Evolutionary conservation across 2,888 invertebrate genomes (phyloP).

Genomic region (Pheosia gnoma): DNA sequence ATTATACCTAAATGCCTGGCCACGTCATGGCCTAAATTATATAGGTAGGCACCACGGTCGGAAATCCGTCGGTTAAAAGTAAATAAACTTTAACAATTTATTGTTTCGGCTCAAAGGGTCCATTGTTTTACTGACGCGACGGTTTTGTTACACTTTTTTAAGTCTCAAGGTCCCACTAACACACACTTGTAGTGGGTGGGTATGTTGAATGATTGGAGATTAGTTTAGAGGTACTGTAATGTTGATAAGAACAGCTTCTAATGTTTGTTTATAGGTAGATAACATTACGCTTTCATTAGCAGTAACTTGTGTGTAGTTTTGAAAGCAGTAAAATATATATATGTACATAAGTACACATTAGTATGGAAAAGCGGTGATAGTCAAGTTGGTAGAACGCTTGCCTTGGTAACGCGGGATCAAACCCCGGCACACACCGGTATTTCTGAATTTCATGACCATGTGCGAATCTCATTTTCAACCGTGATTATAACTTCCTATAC

Average conservation of each 20-base stretch:
- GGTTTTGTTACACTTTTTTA: constrained; percentile 13
- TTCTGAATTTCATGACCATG: too few species aligned
- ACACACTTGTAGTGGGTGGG: neutral
- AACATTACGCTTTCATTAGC: too few species aligned
- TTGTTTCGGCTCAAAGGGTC: constrained; percentile 38
- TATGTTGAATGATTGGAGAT: constrained; percentile 5
- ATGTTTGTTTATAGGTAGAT: too few species aligned
- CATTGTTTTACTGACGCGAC: constrained; percentile 36
- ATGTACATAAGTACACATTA: too few species aligned
- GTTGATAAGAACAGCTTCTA: neutral
- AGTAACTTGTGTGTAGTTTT: too few species aligned
- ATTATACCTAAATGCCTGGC: neutral
- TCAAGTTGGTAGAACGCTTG: too few species aligned
- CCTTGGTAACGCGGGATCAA: too few species aligned
- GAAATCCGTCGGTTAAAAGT: constrained; percentile 15
- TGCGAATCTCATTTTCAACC: too few species aligned
- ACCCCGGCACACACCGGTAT: too few species aligned
- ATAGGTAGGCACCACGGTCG: neutral
- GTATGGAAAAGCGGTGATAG: too few species aligned
- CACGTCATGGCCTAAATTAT: neutral
- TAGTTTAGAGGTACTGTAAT: neutral
- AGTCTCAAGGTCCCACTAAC: constrained; percentile 28
- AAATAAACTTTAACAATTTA: constrained; percentile 41
- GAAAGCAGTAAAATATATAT: too few species aligned
- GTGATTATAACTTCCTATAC: too few species aligned